Conservation (phyloP, 2,113 vertebrate species). For the Caloenas nicobarica region DNA sequence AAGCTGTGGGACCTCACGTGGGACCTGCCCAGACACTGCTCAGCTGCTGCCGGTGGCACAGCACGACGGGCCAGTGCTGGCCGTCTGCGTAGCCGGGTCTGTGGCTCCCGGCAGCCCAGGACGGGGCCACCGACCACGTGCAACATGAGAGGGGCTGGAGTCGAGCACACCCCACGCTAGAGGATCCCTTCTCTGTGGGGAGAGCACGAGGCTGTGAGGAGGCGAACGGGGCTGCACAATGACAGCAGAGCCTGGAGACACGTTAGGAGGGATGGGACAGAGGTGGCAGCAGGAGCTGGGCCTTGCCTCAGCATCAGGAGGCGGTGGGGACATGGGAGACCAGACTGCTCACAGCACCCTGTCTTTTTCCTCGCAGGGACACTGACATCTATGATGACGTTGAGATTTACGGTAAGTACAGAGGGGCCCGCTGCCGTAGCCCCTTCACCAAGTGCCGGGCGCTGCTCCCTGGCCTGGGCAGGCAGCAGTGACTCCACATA, state of each 20-base stretch:
- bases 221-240: rapidly evolving
- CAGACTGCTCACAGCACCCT: background rate
- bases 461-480: background rate
- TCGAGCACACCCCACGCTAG: rapidly evolving
- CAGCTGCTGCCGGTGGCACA: background rate
- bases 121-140: rapidly evolving
- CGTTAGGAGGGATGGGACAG: background rate
- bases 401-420: conserved; percentile 70
- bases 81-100: rapidly evolving
- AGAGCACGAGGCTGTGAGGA: background rate
- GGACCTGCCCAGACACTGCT: background rate
- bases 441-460: rapidly evolving
- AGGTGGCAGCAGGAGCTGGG: background rate
- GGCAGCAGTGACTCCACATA: background rate
- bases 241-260: background rate
- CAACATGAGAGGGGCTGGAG: background rate
- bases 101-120: background rate
- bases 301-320: rapidly evolving
- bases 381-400: conserved; percentile 84
- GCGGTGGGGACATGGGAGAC: background rate
- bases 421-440: background rate
- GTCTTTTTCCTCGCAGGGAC: conserved; percentile 71
- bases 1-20: background rate
- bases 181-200: background rate
- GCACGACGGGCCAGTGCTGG: rapidly evolving